phyloP scores from a whole-genome alignment of 2,888 invertebrate species.

The Caenorhabditis sp. region DNA sequence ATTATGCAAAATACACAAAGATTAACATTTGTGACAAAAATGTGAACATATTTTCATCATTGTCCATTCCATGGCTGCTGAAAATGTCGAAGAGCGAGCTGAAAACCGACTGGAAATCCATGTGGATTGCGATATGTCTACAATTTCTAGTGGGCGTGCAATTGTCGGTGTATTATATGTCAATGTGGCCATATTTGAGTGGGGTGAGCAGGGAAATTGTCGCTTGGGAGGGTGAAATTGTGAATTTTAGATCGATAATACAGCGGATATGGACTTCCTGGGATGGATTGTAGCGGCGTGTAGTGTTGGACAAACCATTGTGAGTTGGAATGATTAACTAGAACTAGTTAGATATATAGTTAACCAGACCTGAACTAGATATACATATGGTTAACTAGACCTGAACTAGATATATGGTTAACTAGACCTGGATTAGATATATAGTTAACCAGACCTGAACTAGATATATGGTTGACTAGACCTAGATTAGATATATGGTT shows the following conservation, averaged over 20 bases:
- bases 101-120: slow-evolving; percentile 38
- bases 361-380: too few relatives aligned
- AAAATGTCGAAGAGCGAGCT: slow-evolving; percentile 4
- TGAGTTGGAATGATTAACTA: too few relatives aligned
- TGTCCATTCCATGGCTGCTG: not conserved
- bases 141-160: slow-evolving; percentile 44
- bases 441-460: too few relatives aligned
- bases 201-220: slow-evolving; percentile 13
- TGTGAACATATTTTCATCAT: not conserved
- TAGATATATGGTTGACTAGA: too few relatives aligned
- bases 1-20: not conserved
- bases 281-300: slow-evolving; percentile 52
- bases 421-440: too few relatives aligned
- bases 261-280: slow-evolving; percentile 41
- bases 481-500: too few relatives aligned
- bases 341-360: too few relatives aligned
- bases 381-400: too few relatives aligned
- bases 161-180: slow-evolving; percentile 46
- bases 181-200: slow-evolving; percentile 51
- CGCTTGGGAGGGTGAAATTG: too few relatives aligned
- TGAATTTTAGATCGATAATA: slow-evolving; percentile 17
- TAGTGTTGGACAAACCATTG: slow-evolving; percentile 43
- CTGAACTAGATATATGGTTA: too few relatives aligned
- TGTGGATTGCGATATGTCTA: slow-evolving; percentile 43
- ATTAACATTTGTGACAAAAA: not conserved